Conservation (phyloP, 2,797 vertebrate species). For the Eremophila alpestris region DNA sequence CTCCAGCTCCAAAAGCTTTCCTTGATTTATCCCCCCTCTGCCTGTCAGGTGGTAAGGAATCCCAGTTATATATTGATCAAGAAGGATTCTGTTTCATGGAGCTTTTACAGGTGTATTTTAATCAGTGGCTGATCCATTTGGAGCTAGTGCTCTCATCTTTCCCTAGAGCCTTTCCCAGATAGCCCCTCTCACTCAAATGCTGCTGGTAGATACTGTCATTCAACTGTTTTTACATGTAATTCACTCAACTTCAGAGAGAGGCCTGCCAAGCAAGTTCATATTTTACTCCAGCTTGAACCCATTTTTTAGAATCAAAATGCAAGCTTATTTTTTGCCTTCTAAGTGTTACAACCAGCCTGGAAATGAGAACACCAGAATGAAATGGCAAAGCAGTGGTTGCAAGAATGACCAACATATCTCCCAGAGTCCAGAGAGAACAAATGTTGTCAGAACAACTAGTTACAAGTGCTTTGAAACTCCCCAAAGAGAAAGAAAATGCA, state of each 20-base stretch:
- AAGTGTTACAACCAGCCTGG: background rate
- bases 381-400: background rate
- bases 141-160: background rate
- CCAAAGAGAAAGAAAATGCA: background rate
- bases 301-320: slow-evolving; percentile 28
- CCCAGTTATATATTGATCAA: background rate
- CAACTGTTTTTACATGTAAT: slow-evolving; percentile 2
- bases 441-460: background rate
- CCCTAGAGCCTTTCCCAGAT: background rate
- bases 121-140: background rate
- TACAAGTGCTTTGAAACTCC: slow-evolving; percentile 39
- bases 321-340: background rate
- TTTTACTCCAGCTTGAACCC: slow-evolving; percentile 19
- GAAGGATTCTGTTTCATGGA: background rate
- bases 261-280: slow-evolving; percentile 21
- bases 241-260: slow-evolving; percentile 8
- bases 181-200: background rate
- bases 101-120: background rate
- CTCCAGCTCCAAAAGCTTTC: background rate
- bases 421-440: background rate
- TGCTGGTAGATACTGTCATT: background rate
- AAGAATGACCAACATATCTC: background rate
- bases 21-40: too few relatives aligned
- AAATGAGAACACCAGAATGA: background rate
- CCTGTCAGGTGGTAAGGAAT: background rate